Base-by-base conservation (phyloP, 2,113 vertebrate species). In the Phodopus roborovskii region DNA sequence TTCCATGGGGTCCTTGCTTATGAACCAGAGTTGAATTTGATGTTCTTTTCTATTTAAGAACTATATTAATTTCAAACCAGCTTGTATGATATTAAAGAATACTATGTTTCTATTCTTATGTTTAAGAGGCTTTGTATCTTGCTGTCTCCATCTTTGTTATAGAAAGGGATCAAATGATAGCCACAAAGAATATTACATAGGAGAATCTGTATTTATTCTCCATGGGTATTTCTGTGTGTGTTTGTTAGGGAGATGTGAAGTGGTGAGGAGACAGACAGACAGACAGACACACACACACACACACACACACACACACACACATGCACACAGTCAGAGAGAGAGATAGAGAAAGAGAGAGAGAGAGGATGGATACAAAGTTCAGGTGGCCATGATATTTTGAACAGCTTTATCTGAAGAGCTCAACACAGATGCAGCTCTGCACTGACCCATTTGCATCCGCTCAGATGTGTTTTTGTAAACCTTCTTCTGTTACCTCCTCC, bases 21-120 rank as follows among this genome's bases (percentile, higher is more conserved):
- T 71, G 85, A 92, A 87, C 28, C 50, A 94, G 70, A 92, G 75
- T 45, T 81, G 75, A 87, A 85, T 42, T 28, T 94, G 81, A 58
- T 74, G 58, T 28, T 33, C 42, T 68, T 86, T 91, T 39, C 30
- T 0, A 42, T 64, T 83, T 36, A 78, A 84, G 89, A 66, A 60
- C 15, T 1, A n/a, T 33, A 58, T 60, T 42, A 16, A 28, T 88
- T 8, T 75, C 66, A 90, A 64, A 24, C 71, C 58, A 93, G 5
- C 62, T 81, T 8, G 30, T 66, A 62, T 9, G 8, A 12, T 39
- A 19, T 88, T 15, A 81, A 73, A 79, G 5, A 81, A 42, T 64
- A 75, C 71, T 73, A n/a, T 82, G 16, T 22, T 89, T 79, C 50
- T 87, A 20, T 85, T 91, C 17, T 60, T 85, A 50, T 6, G 0